Percentiles rank a stretch among this genome's conserved stretches.
These are phyloP conservation scores for Dorcus parallelipipedus DNA, from an alignment of 2,888 invertebrate species.

Conservation along the genomic window DNA sequence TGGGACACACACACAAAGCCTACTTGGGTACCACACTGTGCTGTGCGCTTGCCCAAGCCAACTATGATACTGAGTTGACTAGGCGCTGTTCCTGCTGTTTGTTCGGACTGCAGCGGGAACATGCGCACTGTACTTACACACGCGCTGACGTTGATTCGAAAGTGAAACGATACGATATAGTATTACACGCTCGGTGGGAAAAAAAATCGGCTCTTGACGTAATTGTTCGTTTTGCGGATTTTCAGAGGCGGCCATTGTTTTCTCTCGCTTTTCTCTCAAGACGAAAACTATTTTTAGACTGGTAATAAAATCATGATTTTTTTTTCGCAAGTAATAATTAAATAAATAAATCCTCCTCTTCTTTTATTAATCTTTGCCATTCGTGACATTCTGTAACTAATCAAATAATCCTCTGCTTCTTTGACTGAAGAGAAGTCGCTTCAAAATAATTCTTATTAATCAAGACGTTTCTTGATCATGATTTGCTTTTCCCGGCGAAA, in stretches of 20 bases:
- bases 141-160: conserved; percentile 49
- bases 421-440: too few species aligned
- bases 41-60: conserved; percentile 50
- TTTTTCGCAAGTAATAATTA: too few species aligned
- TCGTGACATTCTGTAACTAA: too few species aligned
- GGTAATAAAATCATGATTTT: too few species aligned
- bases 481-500: too few species aligned
- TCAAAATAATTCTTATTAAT: too few species aligned
- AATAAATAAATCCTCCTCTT: too few species aligned
- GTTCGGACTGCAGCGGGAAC: conserved; percentile 40
- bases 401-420: too few species aligned
- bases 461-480: too few species aligned
- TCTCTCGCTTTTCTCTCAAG: too few species aligned
- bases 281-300: too few species aligned
- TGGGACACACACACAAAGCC: conserved; percentile 31
- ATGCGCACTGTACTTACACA: conserved; percentile 37
- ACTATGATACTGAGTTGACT: conserved; percentile 45
- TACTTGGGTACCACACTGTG: conserved; percentile 46
- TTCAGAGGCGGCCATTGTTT: not conserved
- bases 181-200: conserved; percentile 43
- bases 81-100: conserved; percentile 43
- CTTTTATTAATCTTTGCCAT: too few species aligned
- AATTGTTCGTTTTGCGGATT: conserved; percentile 21
- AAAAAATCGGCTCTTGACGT: conserved; percentile 41
- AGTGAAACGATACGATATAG: conserved; percentile 46